Percentiles rank a stretch among this genome's conserved stretches.
Conservation (phyloP, 1,140 invertebrate species). For the Drosophila subpulchrella region DNA sequence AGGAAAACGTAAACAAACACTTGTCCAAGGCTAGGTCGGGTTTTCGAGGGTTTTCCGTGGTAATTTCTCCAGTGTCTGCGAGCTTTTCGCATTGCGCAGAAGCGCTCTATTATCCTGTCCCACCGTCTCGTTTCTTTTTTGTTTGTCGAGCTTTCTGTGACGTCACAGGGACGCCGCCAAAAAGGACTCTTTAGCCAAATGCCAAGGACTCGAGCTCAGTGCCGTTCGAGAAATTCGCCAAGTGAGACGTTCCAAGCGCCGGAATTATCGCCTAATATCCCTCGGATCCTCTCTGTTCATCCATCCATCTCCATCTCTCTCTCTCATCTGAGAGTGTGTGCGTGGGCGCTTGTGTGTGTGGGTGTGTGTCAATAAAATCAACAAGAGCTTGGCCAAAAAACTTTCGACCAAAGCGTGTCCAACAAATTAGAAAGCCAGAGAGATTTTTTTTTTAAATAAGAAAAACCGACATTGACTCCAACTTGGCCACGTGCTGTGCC, state of each 20-base stretch:
- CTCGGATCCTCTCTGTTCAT: not conserved
- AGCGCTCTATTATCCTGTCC: constrained; percentile 4
- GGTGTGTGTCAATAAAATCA: constrained; percentile 66
- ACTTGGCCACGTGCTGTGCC: constrained; percentile 30
- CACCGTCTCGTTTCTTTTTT: not conserved
- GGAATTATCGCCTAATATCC: not conserved
- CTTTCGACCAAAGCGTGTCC: constrained; percentile 44
- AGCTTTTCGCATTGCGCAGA: constrained; percentile 53
- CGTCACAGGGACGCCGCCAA: constrained; percentile 58
- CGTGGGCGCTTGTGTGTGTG: constrained; percentile 24
- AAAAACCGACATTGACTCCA: constrained; percentile 40
- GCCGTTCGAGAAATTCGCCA: constrained; percentile 62
- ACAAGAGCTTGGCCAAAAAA: constrained; percentile 56
- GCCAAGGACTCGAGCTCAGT: constrained; percentile 76
- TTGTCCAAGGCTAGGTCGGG: constrained; percentile 50
- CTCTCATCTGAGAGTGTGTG: not conserved
- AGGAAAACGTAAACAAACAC: constrained; percentile 79
- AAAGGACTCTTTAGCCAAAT: constrained; percentile 56
- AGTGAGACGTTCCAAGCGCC: constrained; percentile 59
- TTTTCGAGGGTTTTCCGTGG: constrained; percentile 21
- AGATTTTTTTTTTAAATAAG: not conserved
- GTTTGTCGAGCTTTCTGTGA: constrained; percentile 45
- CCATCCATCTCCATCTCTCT: not conserved
- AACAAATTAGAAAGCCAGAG: constrained; percentile 46
- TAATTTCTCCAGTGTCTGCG: not conserved